Conservation (phyloP, 2,888 invertebrate genomes). For the Melinaea menophilus region DNA sequence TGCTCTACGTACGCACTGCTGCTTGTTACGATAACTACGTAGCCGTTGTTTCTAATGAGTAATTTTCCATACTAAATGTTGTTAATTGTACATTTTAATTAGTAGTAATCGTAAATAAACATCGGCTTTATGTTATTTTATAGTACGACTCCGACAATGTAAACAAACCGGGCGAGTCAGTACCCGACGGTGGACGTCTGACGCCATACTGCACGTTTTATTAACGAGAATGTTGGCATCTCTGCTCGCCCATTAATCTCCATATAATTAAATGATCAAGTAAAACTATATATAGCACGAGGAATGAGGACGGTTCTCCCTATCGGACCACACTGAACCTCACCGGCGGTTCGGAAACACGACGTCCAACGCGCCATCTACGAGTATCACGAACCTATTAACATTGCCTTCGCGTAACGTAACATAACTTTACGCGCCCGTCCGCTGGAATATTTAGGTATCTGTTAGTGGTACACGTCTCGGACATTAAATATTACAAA, state of each 20-base stretch:
- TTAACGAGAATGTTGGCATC: conserved; percentile 68
- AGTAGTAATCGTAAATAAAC: too few species aligned
- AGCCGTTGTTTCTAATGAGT: neutral
- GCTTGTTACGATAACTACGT: conserved; percentile 1
- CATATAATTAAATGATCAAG: conserved; percentile 77
- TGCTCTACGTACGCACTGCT: conserved; percentile 1
- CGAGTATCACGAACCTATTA: neutral
- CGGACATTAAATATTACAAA: conserved; percentile 2
- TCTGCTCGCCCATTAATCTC: conserved; percentile 70
- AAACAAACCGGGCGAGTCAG: conserved; percentile 30
- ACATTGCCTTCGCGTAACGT: neutral
- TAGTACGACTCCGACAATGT: conserved; percentile 31
- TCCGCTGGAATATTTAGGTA: too few species aligned
- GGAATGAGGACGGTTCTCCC: conserved; percentile 66
- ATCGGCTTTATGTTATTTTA: neutral
- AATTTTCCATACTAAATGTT: neutral
- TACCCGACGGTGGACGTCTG: conserved; percentile 49
- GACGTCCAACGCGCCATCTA: conserved; percentile 11
- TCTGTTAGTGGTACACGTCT: too few species aligned
- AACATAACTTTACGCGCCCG: too few species aligned
- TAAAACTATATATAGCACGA: conserved; percentile 74
- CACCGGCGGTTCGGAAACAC: conserved; percentile 14
- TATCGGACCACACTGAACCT: conserved; percentile 39
- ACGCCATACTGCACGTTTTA: conserved; percentile 61
- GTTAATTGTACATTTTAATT: too few species aligned